Evolutionary conservation across 2,888 invertebrate genomes (phyloP).

Genomic region (Zygaena filipendulae): DNA sequence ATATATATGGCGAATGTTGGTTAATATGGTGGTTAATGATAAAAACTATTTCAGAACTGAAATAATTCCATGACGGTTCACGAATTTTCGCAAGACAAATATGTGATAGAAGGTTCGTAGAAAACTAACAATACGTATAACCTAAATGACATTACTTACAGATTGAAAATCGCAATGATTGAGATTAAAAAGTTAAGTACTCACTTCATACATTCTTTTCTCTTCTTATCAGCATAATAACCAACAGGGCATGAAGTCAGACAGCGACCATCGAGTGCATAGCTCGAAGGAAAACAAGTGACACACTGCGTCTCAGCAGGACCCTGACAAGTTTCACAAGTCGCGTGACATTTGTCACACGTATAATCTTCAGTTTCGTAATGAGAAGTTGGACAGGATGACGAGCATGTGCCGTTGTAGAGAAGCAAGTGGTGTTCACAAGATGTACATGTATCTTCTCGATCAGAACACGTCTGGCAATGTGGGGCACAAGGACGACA

Average conservation of each 20-base stretch:
- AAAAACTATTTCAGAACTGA: too few species aligned
- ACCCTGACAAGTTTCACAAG: constrained; percentile 85
- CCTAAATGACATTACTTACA: too few species aligned
- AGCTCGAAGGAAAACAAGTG: constrained; percentile 79
- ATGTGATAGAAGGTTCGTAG: too few species aligned
- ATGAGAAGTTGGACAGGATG: constrained; percentile 83
- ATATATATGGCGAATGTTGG: too few species aligned
- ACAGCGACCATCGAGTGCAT: constrained; percentile 78
- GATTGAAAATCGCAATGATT: too few species aligned
- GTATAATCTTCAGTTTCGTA: constrained; percentile 90
- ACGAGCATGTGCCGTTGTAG: constrained; percentile 83
- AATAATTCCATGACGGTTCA: too few species aligned
- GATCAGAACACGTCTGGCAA: constrained; percentile 86
- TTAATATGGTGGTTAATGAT: too few species aligned
- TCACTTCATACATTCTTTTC: constrained; percentile 79
- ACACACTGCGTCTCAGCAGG: constrained; percentile 83
- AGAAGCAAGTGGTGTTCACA: constrained; percentile 90
- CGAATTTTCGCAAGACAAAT: too few species aligned
- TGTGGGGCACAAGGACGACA: constrained; percentile 89
- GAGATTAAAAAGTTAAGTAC: too few species aligned
- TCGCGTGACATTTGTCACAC: constrained; percentile 82
- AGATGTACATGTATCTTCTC: constrained; percentile 84
- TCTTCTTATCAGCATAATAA: constrained; percentile 80
- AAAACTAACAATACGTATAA: too few species aligned
- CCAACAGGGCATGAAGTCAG: constrained; percentile 77